Evolutionary conservation across 2,888 invertebrate genomes (phyloP), one percentile per base, ranked within the genome.

Genomic region (Melipona bicolor): DNA sequence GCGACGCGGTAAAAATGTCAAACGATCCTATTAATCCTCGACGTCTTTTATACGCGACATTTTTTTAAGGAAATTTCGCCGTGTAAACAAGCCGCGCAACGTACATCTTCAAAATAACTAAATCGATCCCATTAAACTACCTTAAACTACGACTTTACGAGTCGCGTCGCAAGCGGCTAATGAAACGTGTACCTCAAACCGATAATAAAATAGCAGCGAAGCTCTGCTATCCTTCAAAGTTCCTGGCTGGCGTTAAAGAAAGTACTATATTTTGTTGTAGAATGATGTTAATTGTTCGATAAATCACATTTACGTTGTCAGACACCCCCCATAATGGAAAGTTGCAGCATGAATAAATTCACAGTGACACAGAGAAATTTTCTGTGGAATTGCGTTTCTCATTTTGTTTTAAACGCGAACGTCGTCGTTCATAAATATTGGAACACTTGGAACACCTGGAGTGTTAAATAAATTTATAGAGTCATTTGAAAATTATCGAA

Each of bases 101-200:
- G 43, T 49, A 50, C 36, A 49, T 24, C 61, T 69, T 70, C 56
- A 4, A 68, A 78, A 84, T 77, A 71, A 67, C 67, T 78, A 77
- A 83, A 83, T 77, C 67, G 70, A 76, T 67, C 77, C 73, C 75
- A 74, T 84, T 81, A 73, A 84, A 84, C 79, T 84, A 50, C 70
- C 15, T 74, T 77, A 49, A 83, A 81, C 77, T 65, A 56, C 62
- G 52, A 43, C 73, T 81, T 73, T 77, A 69, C 69, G 59, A 50
- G 4, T 56, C 24, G 69, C 69, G 79, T 64, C 50, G 43, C 65
- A 70, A 64, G 9, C 64, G 49, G 15, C 65, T 79, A 82, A 79
- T 71, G 70, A 79, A 79, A 79, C 65, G 59, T 61, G 70, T 67
- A 64, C 73, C 36, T 52, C 49, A 62, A 64, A 69, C 69, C n/a